Base-by-base conservation (phyloP, 2,888 invertebrate genomes). In the Belgica antarctica region DNA sequence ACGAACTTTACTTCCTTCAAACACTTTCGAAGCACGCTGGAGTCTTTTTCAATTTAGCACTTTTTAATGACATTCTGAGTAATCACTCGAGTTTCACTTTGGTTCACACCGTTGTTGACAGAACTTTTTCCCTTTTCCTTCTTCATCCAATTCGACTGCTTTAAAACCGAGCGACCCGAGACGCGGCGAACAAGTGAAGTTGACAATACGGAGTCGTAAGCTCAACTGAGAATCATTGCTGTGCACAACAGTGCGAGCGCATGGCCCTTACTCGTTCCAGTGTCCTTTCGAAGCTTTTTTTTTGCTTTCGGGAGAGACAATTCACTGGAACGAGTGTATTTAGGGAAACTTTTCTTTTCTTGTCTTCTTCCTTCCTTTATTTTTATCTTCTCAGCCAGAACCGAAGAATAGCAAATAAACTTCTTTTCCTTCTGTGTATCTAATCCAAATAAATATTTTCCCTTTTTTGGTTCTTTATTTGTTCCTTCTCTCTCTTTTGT, bases 61-160 rank as follows among this genome's bases (percentile, higher is more conserved):
- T 5, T 41, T 41, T n/a, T n/a, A 41, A 41, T 41, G 41, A 34
- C n/a, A n/a, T 7, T 34, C 12, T 34, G 34, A 4, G 41, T 41
- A n/a, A 10, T 41, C 41, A 41, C 41, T 41, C 15, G n/a, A n/a
- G n/a, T n/a, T n/a, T n/a, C n/a, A n/a, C n/a, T n/a, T n/a, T n/a
- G n/a, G n/a, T n/a, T n/a, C n/a, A n/a, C n/a, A n/a, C n/a, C n/a
- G n/a, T n/a, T n/a, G n/a, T n/a, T n/a, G n/a, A n/a, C n/a, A n/a
- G n/a, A 19, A 19, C 52, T 52, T 52, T 52, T 52, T 3, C 3
- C 17, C 7, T 17, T 52, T 17, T 52, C n/a, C 22, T 52, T 7
- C 17, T 52, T 52, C 15, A 46, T 46, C 46, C 46, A 52, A 52
- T 52, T 52, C n/a, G n/a, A n/a, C n/a, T 19, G 52, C 22, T 52